Conservation (phyloP, 2,797 vertebrate species). For the Arrhamphus sclerolepis region DNA sequence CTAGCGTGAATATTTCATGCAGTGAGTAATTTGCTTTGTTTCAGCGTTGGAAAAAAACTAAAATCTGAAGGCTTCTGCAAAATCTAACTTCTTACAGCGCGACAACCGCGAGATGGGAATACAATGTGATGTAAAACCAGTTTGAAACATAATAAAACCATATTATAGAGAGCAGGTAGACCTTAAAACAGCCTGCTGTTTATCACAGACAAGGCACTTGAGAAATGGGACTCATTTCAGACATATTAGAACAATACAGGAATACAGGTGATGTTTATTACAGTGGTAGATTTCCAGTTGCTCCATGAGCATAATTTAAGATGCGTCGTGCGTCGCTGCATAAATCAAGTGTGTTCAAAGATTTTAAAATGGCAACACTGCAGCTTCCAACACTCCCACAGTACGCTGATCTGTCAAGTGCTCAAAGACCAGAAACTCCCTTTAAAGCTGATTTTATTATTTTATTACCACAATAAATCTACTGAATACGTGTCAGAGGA, state of each 20-base stretch:
- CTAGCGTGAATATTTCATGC: too few relatives aligned
- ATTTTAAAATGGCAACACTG: not conserved
- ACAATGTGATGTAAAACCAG: too few relatives aligned
- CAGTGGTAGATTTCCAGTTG: not conserved
- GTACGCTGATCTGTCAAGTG: too few relatives aligned
- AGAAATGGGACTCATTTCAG: conserved; percentile 23
- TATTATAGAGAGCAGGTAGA: conserved; percentile 1
- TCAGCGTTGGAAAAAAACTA: too few relatives aligned
- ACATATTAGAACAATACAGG: not conserved
- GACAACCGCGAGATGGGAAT: too few relatives aligned
- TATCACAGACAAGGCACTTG: conserved; percentile 13
- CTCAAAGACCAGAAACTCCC: too few relatives aligned
- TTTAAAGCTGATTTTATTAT: conserved; percentile 1
- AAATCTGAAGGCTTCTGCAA: too few relatives aligned
- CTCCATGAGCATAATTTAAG: conserved; percentile 3
- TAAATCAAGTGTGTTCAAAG: not conserved
- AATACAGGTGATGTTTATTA: not conserved
- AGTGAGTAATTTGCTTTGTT: too few relatives aligned
- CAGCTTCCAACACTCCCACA: not conserved
- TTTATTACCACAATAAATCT: not conserved
- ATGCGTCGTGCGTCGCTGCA: not conserved
- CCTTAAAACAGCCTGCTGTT: conserved; percentile 10
- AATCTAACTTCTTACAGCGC: too few relatives aligned
- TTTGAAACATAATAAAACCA: conserved; percentile 1
- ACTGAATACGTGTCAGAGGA: too few relatives aligned